These are phyloP conservation scores for Elanus axillaris DNA, from an alignment of 2,113 vertebrate species.

Conservation along the genomic window DNA sequence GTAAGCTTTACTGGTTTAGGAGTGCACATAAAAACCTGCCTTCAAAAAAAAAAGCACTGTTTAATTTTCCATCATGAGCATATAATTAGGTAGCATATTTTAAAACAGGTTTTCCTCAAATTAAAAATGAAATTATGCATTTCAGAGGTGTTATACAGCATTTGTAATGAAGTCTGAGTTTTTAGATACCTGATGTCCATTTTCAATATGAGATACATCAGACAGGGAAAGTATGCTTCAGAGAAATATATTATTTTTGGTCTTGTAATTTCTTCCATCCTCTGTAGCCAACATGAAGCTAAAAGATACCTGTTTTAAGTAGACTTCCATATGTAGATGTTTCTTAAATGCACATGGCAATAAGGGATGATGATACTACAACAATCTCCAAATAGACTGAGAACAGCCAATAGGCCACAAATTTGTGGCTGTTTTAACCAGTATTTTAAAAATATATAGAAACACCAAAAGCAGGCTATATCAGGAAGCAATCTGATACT, in stretches of 20 bases:
- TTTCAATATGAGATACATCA: slow-evolving; percentile 23
- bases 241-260: not conserved
- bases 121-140: slow-evolving; percentile 14
- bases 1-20: not conserved
- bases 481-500: slow-evolving; percentile 66
- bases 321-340: slow-evolving; percentile 17
- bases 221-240: slow-evolving; percentile 35
- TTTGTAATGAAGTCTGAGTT: not conserved
- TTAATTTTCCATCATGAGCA: not conserved
- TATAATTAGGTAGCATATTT: not conserved
- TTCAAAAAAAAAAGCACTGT: not conserved
- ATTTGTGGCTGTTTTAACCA: not conserved
- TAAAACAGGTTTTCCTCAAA: not conserved
- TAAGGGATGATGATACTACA: not conserved
- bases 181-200: not conserved
- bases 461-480: slow-evolving; percentile 16
- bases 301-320: slow-evolving; percentile 27
- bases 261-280: slow-evolving; percentile 38
- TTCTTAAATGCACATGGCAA: slow-evolving; percentile 43
- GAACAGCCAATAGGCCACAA: slow-evolving; percentile 38
- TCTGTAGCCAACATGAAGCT: slow-evolving; percentile 25
- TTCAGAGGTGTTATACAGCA: not conserved
- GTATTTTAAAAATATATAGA: slow-evolving; percentile 45
- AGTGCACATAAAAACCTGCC: not conserved
- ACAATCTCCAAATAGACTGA: slow-evolving; percentile 7